Evolutionary conservation across 35 echinoderm and acorn worm genomes (phyloP), one percentile per base, ranked within the genome.

Genomic region (Holothuria glaberrima): DNA sequence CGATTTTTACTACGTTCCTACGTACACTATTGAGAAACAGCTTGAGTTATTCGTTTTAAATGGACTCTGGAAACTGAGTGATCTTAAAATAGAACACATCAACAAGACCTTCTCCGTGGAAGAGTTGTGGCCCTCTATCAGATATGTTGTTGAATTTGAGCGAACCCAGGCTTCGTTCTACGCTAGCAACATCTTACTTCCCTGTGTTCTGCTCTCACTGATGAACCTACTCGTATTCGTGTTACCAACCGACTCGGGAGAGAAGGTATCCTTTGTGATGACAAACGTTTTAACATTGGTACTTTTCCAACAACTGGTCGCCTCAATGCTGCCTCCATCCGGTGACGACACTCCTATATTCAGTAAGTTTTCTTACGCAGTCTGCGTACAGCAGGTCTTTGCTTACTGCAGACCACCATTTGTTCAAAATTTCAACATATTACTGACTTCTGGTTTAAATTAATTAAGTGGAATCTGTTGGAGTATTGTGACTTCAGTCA

Each of bases 211-310:
- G 17, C 75, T 94, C 12, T 94, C 93, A 52, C 18, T 91, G 21
- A 48, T 91, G 48, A 88, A 86, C 48, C 26, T 94, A 21, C 46
- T 94, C 0, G 83, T 91, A 17, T 94, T 94, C 64, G 5, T 94
- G 7, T 56, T 94, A 33, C 93, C 93, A 27, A 81, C 89, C 0
- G 93, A 91, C 26, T 71, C 89, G 6, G 93, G 93, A 6, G 93
- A 92, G 58, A 94, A 94, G 86, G 48, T 94, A 30, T 91, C 89
- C 14, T 82, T 94, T 41, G 89, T 86, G 35, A 88, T 94, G 48
- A 91, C 93, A 12, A 94, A 94, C 44, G 82, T 94, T 19, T 61
- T 94, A 25, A 78, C 93, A 6, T 27, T 94, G 82, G 84, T 94
- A 3, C 64, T 94, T 17, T 94, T 94, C 46, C 93, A 91, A 62